Conservation (phyloP, 2,797 vertebrate species). For the Vireo griseus region DNA sequence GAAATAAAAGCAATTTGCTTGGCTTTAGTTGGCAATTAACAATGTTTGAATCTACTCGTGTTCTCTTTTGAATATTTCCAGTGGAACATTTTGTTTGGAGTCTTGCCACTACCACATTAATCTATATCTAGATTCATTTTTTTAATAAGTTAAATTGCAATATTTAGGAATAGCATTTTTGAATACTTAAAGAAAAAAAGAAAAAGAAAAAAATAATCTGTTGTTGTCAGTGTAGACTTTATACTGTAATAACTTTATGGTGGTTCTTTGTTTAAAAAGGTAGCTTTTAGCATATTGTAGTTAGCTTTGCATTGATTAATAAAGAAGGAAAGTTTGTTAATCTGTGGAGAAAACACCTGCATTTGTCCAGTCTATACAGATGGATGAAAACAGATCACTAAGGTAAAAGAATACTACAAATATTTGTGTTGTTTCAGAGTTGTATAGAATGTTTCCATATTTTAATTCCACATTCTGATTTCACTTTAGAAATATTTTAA, state of each 20-base stretch:
- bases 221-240: not conserved
- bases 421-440: not conserved
- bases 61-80: slow-evolving; percentile 58
- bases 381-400: not conserved
- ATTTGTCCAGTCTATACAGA: slow-evolving; percentile 1
- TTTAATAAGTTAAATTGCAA: slow-evolving; percentile 10
- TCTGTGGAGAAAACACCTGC: slow-evolving; percentile 12
- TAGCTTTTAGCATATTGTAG: not conserved
- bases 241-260: slow-evolving; percentile 28
- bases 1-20: slow-evolving; percentile 45
- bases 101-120: slow-evolving; percentile 40
- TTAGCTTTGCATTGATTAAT: slow-evolving; percentile 3
- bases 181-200: not conserved
- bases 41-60: slow-evolving; percentile 34
- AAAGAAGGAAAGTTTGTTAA: slow-evolving; percentile 14
- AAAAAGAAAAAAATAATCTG: not conserved
- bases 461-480: slow-evolving; percentile 12
- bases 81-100: slow-evolving; percentile 63
- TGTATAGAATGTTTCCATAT: not conserved
- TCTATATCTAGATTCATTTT: not conserved
- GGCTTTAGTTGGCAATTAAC: slow-evolving; percentile 47
- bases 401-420: not conserved
- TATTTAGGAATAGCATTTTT: not conserved
- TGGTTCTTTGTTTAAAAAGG: slow-evolving; percentile 17
- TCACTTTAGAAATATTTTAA: not conserved